phyloP scores from a whole-genome alignment of 2,113 vertebrate genomes.

The Tachycineta bicolor region DNA sequence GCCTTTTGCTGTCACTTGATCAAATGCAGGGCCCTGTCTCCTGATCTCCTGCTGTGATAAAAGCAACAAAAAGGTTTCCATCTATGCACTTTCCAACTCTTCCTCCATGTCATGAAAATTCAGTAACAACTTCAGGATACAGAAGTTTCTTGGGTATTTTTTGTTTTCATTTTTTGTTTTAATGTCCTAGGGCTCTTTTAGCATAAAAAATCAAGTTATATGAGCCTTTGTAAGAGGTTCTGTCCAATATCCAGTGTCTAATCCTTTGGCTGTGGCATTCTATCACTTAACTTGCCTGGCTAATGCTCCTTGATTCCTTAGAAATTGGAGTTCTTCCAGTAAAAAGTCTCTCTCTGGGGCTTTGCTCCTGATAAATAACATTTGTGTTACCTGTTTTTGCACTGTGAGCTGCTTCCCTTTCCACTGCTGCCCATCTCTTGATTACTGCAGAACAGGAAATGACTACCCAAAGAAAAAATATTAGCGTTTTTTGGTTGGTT shows the following conservation, averaged over 20 bases:
- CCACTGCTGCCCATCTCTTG: background rate
- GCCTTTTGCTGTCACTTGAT: background rate
- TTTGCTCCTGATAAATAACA: background rate
- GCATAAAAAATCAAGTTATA: background rate
- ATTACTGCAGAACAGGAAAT: background rate
- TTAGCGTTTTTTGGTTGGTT: background rate
- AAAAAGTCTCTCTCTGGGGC: background rate
- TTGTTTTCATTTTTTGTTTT: no score
- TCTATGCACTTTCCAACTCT: background rate
- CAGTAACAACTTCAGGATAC: background rate
- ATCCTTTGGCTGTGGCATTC: background rate
- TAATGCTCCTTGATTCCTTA: background rate
- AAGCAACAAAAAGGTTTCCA: background rate
- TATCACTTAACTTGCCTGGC: background rate
- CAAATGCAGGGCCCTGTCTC: background rate
- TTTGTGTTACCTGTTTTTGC: background rate
- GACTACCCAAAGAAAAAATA: background rate
- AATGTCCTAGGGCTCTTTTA: background rate
- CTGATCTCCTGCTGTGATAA: background rate
- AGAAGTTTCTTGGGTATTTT: background rate
- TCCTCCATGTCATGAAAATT: background rate
- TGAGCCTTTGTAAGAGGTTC: background rate
- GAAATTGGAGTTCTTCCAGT: background rate
- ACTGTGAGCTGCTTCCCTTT: background rate
- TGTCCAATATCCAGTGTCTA: background rate